phyloP scores from a whole-genome alignment of 2,113 vertebrate species.

The Ellobius talpinus region DNA sequence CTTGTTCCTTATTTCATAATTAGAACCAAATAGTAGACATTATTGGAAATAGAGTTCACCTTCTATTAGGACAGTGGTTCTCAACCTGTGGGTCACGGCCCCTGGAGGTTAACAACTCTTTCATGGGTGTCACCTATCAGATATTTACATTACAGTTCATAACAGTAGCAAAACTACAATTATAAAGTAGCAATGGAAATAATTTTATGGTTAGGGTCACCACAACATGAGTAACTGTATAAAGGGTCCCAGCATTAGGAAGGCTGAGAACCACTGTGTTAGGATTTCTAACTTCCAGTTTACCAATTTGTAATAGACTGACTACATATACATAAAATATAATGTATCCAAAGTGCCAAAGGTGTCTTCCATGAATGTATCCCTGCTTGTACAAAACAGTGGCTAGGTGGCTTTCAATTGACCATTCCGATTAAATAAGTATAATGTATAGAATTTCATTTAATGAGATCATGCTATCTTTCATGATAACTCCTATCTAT shows the following conservation, averaged over 20 bases:
- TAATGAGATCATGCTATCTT: not conserved
- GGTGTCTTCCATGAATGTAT: not conserved
- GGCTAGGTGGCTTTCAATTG: not conserved
- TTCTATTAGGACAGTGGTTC: not conserved
- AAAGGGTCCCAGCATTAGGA: not conserved
- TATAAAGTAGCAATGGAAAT: not conserved
- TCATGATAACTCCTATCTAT: not conserved
- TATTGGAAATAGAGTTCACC: not conserved
- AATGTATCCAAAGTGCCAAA: not conserved
- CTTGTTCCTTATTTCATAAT: slow-evolving; percentile 37
- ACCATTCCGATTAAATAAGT: not conserved
- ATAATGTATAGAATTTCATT: not conserved
- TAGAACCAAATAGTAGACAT: slow-evolving; percentile 11
- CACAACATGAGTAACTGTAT: not conserved
- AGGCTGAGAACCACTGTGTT: not conserved
- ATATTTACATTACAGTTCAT: not conserved
- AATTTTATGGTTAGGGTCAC: not conserved
- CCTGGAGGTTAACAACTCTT: not conserved
- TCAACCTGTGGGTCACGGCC: not conserved
- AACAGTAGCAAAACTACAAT: not conserved
- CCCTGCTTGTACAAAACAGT: not conserved
- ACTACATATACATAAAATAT: not conserved
- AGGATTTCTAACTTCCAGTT: not conserved
- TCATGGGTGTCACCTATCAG: not conserved
- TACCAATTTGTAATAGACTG: not conserved